Evolutionary conservation across 2,888 invertebrate genomes (phyloP).

Genomic region (Phorcus lineatus): DNA sequence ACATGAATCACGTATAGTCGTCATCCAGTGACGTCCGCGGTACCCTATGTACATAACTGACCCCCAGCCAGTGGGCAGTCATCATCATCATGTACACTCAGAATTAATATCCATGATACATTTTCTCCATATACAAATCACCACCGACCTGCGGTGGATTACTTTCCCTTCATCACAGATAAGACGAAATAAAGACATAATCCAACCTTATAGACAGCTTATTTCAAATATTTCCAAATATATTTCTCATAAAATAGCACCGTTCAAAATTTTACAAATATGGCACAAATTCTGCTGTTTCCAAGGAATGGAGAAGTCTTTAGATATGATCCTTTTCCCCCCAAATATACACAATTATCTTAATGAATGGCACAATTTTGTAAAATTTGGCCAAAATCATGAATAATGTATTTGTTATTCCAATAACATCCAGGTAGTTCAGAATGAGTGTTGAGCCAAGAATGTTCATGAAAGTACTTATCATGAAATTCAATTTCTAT

Average conservation of each 20-base stretch:
- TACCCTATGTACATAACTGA: neutral
- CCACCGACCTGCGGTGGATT: neutral
- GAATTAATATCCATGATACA: neutral
- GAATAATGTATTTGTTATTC: too few species aligned
- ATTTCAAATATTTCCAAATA: too few species aligned
- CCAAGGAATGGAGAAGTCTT: too few species aligned
- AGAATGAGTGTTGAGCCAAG: too few species aligned
- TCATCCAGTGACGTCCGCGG: neutral
- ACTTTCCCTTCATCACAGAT: neutral
- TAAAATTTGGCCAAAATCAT: too few species aligned
- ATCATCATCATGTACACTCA: neutral
- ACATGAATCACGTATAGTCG: too few species aligned
- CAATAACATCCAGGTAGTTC: too few species aligned
- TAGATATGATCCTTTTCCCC: neutral
- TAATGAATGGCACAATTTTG: neutral
- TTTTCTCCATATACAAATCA: neutral
- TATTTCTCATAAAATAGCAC: too few species aligned
- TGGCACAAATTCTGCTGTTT: too few species aligned
- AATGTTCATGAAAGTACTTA: too few species aligned
- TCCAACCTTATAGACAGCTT: neutral
- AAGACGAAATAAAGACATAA: neutral
- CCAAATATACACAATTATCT: slow-evolving; percentile 8
- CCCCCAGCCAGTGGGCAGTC: neutral
- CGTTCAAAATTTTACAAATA: too few species aligned
- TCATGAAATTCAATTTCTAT: too few species aligned